A percentile compares a stretch with the other conserved stretches of the same genome.
phyloP scores from a whole-genome alignment of 2,888 invertebrate species.

The Thera britannica region DNA sequence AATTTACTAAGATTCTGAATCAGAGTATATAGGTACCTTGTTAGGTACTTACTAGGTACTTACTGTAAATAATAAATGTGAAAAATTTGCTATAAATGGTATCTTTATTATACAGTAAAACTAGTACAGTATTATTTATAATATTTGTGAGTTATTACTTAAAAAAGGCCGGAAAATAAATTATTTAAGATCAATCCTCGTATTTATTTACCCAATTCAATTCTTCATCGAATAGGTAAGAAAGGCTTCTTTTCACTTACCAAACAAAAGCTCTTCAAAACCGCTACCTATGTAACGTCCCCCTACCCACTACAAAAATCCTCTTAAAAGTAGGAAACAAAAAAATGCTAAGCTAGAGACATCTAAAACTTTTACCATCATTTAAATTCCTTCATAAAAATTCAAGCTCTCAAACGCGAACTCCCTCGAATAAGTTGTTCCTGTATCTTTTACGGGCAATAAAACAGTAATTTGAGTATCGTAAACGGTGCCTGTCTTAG shows the following conservation, averaged over 20 bases:
- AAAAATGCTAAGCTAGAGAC: neutral
- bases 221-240: neutral
- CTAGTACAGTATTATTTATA: constrained; percentile 57
- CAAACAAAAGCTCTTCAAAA: neutral
- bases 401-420: constrained; percentile 36
- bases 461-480: constrained; percentile 78
- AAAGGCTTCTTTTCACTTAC: neutral
- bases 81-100: constrained; percentile 65
- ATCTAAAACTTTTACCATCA: constrained; percentile 18
- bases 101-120: constrained; percentile 76
- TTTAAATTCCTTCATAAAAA: constrained; percentile 39
- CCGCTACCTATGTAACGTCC: no score
- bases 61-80: constrained; percentile 57
- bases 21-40: neutral
- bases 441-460: constrained; percentile 74
- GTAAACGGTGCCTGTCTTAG: constrained; percentile 79
- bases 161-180: constrained; percentile 80
- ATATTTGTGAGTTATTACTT: constrained; percentile 75
- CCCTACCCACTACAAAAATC: neutral
- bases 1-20: no score
- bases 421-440: constrained; percentile 56
- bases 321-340: neutral
- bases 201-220: constrained; percentile 11
- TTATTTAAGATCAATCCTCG: constrained; percentile 77
- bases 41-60: neutral